Percentiles rank a stretch among this genome's conserved stretches.
phyloP scores from a whole-genome alignment of 2,888 invertebrate genomes.

The Lithophane semibrunnea region DNA sequence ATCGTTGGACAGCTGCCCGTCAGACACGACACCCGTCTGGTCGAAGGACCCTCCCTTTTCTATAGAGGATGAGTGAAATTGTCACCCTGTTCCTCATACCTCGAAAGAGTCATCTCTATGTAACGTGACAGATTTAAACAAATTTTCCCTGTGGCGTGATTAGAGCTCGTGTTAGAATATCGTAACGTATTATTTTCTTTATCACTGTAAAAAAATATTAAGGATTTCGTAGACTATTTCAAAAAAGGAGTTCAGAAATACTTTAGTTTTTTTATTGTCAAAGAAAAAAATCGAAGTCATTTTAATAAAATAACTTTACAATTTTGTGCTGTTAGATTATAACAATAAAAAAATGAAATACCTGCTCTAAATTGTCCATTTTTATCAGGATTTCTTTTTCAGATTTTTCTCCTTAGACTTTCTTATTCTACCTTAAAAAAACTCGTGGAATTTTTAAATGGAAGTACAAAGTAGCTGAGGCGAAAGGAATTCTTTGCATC shows the following conservation, averaged over 20 bases:
- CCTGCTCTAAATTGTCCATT: conserved; percentile 21
- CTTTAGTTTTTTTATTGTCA: too few relatives aligned
- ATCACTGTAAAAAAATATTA: not conserved
- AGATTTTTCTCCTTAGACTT: conserved; percentile 27
- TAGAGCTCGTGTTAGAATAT: not conserved
- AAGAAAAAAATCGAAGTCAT: not conserved
- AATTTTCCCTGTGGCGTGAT: not conserved
- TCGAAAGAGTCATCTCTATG: not conserved
- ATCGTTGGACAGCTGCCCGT: too few relatives aligned
- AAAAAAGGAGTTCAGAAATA: not conserved
- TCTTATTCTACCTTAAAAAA: conserved; percentile 50
- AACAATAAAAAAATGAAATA: conserved; percentile 32
- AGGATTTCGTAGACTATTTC: not conserved
- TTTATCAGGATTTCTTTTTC: conserved; percentile 24
- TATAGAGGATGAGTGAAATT: too few relatives aligned
- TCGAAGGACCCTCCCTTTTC: too few relatives aligned
- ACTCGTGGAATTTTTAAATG: conserved; percentile 54
- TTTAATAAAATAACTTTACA: conserved; percentile 16
- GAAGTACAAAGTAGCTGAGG: conserved; percentile 36
- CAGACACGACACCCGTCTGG: too few relatives aligned
- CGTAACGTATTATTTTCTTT: not conserved
- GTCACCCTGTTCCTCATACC: too few relatives aligned
- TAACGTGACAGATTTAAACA: not conserved
- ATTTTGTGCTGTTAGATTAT: not conserved
- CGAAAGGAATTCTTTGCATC: conserved; percentile 40